Evolutionary conservation across 2,888 invertebrate species (phyloP).

Genomic region (Hedychridium roseum): DNA sequence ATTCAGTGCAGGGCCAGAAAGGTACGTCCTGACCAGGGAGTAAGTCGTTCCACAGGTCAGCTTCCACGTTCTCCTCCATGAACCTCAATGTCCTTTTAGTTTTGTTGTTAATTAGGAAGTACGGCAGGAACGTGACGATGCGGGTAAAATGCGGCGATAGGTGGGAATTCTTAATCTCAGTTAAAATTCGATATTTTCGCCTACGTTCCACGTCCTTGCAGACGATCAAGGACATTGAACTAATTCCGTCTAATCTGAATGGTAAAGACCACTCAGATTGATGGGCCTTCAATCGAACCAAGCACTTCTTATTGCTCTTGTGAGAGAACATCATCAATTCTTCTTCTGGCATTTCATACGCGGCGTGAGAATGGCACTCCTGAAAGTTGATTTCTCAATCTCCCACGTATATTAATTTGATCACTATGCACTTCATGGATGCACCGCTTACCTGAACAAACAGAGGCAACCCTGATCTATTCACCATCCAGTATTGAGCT

Average conservation of each 20-base stretch:
- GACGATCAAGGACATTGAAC: constrained; percentile 78
- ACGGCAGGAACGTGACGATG: constrained; percentile 80
- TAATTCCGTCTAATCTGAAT: constrained; percentile 74
- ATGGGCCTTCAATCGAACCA: constrained; percentile 68
- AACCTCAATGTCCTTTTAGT: constrained; percentile 71
- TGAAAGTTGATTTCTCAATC: constrained; percentile 47
- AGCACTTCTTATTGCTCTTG: constrained; percentile 66
- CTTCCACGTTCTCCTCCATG: constrained; percentile 87
- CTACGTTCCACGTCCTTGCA: constrained; percentile 77
- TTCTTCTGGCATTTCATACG: constrained; percentile 68
- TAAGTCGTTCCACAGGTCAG: constrained; percentile 84
- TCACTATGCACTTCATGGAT: background rate
- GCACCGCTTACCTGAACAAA: constrained; percentile 73
- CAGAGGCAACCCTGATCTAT: constrained; percentile 85
- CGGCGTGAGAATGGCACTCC: constrained; percentile 71
- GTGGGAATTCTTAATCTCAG: constrained; percentile 75
- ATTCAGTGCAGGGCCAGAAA: constrained; percentile 85
- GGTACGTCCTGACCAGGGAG: constrained; percentile 74
- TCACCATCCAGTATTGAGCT: constrained; percentile 89
- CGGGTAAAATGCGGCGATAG: constrained; percentile 79
- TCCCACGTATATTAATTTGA: constrained; percentile 3
- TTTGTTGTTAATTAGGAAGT: constrained; percentile 80
- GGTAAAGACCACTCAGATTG: constrained; percentile 74
- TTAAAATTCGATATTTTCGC: constrained; percentile 76
- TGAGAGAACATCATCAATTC: constrained; percentile 77